A percentile compares a stretch with the other conserved stretches of the same genome.
These are phyloP conservation scores for Momotus momota DNA, from an alignment of 2,797 vertebrate genomes.

Conservation along the genomic window DNA sequence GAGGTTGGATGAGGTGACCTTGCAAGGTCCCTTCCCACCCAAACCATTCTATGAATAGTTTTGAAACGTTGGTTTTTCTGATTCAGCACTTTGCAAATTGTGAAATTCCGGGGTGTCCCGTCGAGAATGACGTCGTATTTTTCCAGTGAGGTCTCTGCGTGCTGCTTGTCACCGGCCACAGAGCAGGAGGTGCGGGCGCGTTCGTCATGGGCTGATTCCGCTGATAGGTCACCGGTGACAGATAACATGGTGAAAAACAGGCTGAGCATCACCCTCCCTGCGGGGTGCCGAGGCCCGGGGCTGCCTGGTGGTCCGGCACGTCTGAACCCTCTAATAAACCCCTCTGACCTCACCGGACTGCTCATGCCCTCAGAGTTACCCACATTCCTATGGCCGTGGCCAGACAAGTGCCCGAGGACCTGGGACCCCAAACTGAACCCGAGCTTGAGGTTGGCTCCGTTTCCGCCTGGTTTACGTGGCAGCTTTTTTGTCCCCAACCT, in stretches of 20 bases:
- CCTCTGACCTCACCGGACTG: not conserved
- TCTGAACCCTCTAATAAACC: not conserved
- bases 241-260: not conserved
- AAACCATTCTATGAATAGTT: not conserved
- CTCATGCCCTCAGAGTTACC: not conserved
- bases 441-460: not conserved
- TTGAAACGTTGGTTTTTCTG: not conserved
- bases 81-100: not conserved
- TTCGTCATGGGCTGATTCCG: not conserved
- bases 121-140: not conserved
- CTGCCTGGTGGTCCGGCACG: conserved; percentile 14
- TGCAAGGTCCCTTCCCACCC: not conserved
- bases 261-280: conserved; percentile 15
- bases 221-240: not conserved
- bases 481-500: not conserved
- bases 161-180: conserved; percentile 7
- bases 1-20: not conserved
- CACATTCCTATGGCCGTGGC: not conserved
- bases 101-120: conserved; percentile 21
- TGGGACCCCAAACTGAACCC: not conserved
- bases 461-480: rapidly evolving
- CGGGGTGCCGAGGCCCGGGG: not conserved
- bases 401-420: not conserved
- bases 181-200: not conserved
- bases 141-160: not conserved